Conservation (phyloP, 2,888 invertebrate genomes). For the Lasioglossum morio region DNA sequence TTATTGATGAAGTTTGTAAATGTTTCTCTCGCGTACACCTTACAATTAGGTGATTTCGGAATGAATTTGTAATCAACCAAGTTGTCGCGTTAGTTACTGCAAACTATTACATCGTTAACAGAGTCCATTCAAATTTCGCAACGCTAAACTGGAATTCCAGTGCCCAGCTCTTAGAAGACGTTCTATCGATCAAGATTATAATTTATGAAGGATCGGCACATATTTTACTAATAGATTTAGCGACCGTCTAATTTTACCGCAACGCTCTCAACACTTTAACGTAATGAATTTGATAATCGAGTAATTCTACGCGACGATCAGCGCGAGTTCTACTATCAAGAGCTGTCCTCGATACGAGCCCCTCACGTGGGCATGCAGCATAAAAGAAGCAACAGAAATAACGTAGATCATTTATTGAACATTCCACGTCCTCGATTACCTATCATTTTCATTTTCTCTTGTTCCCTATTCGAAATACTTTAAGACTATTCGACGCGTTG, state of each 20-base stretch:
- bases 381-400: not conserved
- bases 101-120: not conserved
- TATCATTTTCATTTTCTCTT: no score
- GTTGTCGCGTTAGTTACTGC: not conserved
- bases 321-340: not conserved
- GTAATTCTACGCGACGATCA: not conserved
- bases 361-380: not conserved
- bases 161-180: not conserved
- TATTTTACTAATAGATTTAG: not conserved
- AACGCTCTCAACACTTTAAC: not conserved
- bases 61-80: not conserved
- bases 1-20: no score
- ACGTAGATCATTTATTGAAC: not conserved
- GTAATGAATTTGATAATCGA: not conserved
- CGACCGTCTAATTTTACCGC: not conserved
- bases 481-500: not conserved
- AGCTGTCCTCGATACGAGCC: not conserved
- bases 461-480: no score
- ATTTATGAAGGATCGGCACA: not conserved
- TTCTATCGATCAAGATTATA: not conserved
- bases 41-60: not conserved
- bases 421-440: no score
- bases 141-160: not conserved
- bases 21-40: not conserved
- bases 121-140: not conserved